These are phyloP conservation scores for Hapalemur alaotrensis DNA, from an alignment of 2,797 vertebrate genomes.

Conservation along the genomic window DNA sequence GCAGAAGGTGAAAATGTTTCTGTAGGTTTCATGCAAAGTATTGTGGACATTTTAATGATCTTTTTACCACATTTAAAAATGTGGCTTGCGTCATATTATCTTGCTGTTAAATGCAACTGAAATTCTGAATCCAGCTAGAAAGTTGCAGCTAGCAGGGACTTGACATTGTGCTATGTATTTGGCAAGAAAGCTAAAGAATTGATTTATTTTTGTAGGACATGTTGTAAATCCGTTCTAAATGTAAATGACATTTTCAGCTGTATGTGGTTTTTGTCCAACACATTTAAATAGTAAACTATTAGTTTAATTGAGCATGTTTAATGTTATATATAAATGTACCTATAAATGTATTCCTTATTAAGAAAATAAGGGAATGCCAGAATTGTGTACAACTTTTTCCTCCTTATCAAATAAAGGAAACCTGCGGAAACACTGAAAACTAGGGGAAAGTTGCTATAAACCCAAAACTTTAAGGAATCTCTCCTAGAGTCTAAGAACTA, in stretches of 20 bases:
- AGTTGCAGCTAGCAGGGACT: not conserved
- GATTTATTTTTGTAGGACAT: not conserved
- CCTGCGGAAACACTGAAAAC: not conserved
- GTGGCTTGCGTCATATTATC: not conserved
- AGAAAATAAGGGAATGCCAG: not conserved
- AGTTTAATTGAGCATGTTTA: not conserved
- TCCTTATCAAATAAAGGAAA: not conserved
- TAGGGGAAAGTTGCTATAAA: not conserved
- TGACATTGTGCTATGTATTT: not conserved
- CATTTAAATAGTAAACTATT: not conserved
- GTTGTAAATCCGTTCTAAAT: not conserved
- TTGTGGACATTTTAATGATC: not conserved
- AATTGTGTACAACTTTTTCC: not conserved
- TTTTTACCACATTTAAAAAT: slow-evolving; percentile 3
- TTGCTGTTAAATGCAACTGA: not conserved
- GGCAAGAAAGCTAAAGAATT: not conserved
- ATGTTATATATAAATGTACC: not conserved
- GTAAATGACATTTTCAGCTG: not conserved
- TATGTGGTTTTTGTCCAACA: not conserved
- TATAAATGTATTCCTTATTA: not conserved
- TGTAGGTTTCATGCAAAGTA: not conserved
- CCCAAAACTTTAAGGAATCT: not conserved
- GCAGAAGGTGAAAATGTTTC: not conserved
- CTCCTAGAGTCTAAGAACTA: not conserved
- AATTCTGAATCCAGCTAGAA: not conserved